phyloP scores from a whole-genome alignment of 1,140 invertebrate species.

The Drosophila tristis region DNA sequence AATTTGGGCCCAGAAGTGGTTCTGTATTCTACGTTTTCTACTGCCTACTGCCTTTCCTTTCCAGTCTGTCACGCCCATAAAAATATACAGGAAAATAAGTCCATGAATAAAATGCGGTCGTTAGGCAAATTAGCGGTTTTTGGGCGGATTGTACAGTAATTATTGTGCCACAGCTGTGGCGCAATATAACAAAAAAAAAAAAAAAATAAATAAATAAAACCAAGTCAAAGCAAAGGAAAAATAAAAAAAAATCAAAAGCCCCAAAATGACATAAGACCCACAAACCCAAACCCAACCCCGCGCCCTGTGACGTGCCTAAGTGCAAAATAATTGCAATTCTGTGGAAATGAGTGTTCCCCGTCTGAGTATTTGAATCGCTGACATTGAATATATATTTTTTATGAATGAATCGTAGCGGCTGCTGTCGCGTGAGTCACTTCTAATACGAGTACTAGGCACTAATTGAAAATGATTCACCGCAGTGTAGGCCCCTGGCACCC shows the following conservation, averaged over 20 bases:
- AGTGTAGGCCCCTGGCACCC: constrained; percentile 1
- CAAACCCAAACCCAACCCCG: too few species aligned
- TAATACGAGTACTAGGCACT: constrained; percentile 33
- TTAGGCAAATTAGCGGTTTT: constrained; percentile 57
- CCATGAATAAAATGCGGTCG: constrained; percentile 67
- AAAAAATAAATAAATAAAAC: constrained; percentile 1
- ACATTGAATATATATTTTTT: constrained; percentile 63
- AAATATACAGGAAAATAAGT: constrained; percentile 21
- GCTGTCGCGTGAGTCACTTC: constrained; percentile 27
- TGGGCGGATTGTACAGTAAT: constrained; percentile 9
- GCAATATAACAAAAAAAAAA: constrained; percentile 21
- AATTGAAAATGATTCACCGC: constrained; percentile 76
- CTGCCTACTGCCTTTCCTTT: constrained; percentile 16
- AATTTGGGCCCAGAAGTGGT: constrained; percentile 56
- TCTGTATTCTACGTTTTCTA: constrained; percentile 17
- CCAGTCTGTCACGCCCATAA: constrained; percentile 26
- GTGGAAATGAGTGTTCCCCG: constrained; percentile 6
- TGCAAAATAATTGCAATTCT: constrained; percentile 50
- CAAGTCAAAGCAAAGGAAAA: too few species aligned
- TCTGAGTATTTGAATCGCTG: constrained; percentile 31
- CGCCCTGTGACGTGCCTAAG: constrained; percentile 32
- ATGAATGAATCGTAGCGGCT: constrained; percentile 53
- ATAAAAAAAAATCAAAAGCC: constrained; percentile 4
- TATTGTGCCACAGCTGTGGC: constrained; percentile 39
- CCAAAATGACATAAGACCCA: constrained; percentile 39